Evolutionary conservation across 2,797 vertebrate genomes (phyloP), one percentile per base, ranked within the genome.

Genomic region (Hapalemur alaotrensis): DNA sequence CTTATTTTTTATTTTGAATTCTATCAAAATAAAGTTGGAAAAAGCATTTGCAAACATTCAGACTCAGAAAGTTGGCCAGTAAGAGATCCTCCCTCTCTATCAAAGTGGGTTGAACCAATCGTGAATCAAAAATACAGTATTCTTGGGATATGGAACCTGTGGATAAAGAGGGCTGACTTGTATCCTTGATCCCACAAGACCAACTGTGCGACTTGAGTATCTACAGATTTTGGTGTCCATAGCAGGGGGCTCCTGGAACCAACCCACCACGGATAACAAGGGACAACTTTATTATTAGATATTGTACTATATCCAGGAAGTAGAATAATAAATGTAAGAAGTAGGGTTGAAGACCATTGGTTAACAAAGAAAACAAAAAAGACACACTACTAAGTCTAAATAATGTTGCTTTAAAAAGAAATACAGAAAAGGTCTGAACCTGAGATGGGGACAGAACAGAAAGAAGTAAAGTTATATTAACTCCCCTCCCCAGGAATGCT

Each of bases 261-360:
- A 46, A 17, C 46, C 28, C 70, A 73, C 7, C 41, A 46, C 1
- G 30, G 17, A 75, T 75, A 32, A 12, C 11, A 35, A 65, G 15
- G 63, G 32, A n/a, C 15, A 18, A 41, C 38, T 41, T 61, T 83
- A 50, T 84, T 91, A 70, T 54, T 94, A 73, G 83, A 57, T 67
- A 50, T 22, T 28, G 3, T 73, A 43, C 3, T 89, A 10, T 94
- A 2, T 81, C 15, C 32, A 70, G 23, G 41, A 92, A 95, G 13
- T 41, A 82, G 82, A 91, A 91, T 79, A 63, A 88, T 54, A 87
- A 78, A 81, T 70, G 25, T 35, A 94, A 54, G 52, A 82, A 93
- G 11, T 82, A 72, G 1, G 6, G 38, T 83, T 94, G 22, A 96
- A 70, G 17, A 78, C 35, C 2, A 18, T 65, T 70, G 61, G 35